A percentile compares a stretch with the other conserved stretches of the same genome.
Evolutionary conservation across 2,797 vertebrate genomes (phyloP).

Genomic region (Halcyon badia): DNA sequence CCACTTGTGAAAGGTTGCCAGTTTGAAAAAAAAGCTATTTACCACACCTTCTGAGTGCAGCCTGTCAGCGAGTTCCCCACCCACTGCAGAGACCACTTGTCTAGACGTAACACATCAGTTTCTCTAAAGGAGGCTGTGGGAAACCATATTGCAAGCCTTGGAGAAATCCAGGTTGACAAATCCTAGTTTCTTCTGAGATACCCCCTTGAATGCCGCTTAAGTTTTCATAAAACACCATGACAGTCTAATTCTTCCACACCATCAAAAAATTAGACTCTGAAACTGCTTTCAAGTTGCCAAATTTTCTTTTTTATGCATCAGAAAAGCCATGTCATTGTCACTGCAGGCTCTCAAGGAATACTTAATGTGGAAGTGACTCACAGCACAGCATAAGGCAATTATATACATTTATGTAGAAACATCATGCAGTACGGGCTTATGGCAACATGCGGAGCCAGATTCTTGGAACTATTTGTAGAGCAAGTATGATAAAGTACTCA

Average conservation of each 20-base stretch:
- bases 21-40: too few species aligned
- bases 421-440: constrained; percentile 31
- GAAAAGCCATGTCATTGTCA: constrained; percentile 16
- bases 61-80: too few species aligned
- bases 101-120: neutral
- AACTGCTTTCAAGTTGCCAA: constrained; percentile 15
- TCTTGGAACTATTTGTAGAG: constrained; percentile 61
- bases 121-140: neutral
- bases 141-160: neutral
- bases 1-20: too few species aligned
- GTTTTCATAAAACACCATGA: constrained; percentile 41
- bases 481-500: neutral
- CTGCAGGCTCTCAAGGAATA: constrained; percentile 34
- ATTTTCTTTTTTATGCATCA: neutral
- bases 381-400: constrained; percentile 51
- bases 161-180: neutral
- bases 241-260: constrained; percentile 28
- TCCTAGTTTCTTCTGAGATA: constrained; percentile 26
- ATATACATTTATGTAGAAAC: constrained; percentile 50
- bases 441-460: constrained; percentile 35
- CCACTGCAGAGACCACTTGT: too few species aligned
- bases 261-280: constrained; percentile 23
- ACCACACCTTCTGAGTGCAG: too few species aligned
- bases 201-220: neutral
- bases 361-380: constrained; percentile 52